These are phyloP conservation scores for Macrocentrus cingulum DNA, from an alignment of 1,140 invertebrate genomes.

Conservation along the genomic window DNA sequence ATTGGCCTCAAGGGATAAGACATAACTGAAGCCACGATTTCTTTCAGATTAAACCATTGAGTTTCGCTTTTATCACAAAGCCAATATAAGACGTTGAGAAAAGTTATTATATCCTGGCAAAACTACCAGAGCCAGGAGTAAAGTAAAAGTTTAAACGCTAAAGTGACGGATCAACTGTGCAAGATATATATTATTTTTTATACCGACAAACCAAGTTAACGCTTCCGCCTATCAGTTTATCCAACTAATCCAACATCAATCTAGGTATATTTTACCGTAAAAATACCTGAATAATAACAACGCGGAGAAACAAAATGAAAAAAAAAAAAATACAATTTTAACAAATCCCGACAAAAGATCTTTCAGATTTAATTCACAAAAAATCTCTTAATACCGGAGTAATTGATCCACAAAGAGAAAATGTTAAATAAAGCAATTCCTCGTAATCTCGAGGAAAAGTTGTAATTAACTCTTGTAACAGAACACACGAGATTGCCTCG, in stretches of 20 bases:
- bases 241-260: background rate
- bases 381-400: no score
- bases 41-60: constrained; percentile 5
- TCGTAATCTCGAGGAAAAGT: background rate
- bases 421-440: background rate
- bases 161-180: background rate
- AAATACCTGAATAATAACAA: no score
- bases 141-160: background rate
- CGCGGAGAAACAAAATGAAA: no score
- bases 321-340: no score
- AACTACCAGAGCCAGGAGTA: background rate
- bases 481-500: background rate
- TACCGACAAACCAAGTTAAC: background rate
- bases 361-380: no score
- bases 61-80: constrained; percentile 13
- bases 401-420: no score
- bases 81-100: constrained; percentile 1
- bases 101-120: constrained; percentile 4
- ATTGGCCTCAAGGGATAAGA: background rate
- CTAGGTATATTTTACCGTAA: background rate
- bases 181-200: constrained; percentile 2
- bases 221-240: background rate
- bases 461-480: background rate
- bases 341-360: no score
- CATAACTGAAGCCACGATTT: background rate